Conservation (phyloP, 2,113 vertebrate species). For the Bufo bufo region DNA sequence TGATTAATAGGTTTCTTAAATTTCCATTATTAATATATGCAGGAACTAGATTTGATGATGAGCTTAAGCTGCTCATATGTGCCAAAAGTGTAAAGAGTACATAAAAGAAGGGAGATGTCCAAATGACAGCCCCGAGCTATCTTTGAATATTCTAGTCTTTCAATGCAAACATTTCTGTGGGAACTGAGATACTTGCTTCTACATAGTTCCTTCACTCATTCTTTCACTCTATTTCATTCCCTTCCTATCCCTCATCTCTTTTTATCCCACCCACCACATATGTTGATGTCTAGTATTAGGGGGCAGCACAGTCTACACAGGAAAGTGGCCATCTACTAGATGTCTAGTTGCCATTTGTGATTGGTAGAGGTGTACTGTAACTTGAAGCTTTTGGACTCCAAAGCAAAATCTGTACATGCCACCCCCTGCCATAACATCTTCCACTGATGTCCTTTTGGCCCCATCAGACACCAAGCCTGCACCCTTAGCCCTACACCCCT, state of each 20-base stretch:
- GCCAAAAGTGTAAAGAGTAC: constrained; percentile 8
- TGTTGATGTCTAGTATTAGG: background rate
- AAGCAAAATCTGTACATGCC: too few species aligned
- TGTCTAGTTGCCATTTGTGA: background rate
- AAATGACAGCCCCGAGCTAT: background rate
- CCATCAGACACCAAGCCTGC: too few species aligned
- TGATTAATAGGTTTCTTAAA: constrained; percentile 8
- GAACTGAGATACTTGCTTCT: background rate
- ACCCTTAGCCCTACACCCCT: too few species aligned
- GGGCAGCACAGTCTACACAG: background rate
- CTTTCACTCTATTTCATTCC: background rate
- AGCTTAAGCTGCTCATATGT: background rate
- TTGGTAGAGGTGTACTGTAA: too few species aligned
- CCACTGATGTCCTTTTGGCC: too few species aligned
- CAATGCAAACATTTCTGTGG: background rate
- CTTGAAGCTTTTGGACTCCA: too few species aligned
- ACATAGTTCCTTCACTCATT: background rate
- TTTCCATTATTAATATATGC: constrained; percentile 19
- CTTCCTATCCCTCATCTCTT: background rate
- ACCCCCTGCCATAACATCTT: too few species aligned
- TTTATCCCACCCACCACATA: background rate
- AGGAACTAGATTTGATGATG: constrained; percentile 26
- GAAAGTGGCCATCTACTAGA: background rate
- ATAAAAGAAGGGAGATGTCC: constrained; percentile 22
- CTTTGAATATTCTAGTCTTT: background rate